Evolutionary conservation across 37 sponge, comb jelly and placozoan species (phyloP), one percentile per base, ranked within the genome.

Genomic region (Hormiphora californensis): DNA sequence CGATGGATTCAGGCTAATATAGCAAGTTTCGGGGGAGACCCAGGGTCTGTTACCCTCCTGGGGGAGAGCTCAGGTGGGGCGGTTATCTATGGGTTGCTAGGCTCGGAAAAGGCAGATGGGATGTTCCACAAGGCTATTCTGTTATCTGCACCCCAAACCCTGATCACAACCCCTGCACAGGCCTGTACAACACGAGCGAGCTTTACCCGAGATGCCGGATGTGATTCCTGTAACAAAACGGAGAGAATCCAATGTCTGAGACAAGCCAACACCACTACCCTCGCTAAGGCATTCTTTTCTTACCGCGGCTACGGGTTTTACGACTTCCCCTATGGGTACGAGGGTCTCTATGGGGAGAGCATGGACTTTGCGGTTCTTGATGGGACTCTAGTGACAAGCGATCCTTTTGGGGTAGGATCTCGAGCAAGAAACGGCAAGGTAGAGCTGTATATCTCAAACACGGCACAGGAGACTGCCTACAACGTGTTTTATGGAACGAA

Each of bases 31-130:
- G 94, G 92, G 23, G 94, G 94, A 21, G 53, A 94, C 86, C 92
- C 91, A 0, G 21, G 34, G 35, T 39, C 85, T 17, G 91, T 94
- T 25, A 94, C 92, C 22, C 19, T 92, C 12, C 90, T 90, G 86
- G 94, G 94, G 54, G 92, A 94, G 85, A 94, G 94, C 91, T 92
- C 94, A 54, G 94, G 94, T 0, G 94, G 90, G 31, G 81, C 90
- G 0, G 89, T 92, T 28, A 88, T 81, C 7, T 90, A 88, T 15
- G 59, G 90, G 34, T 91, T 91, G 87, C 90, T 94, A 88, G 62
- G 85, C 0, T 89, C 87, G 32, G 86, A 87, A 7, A 73, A 54
- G 25, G 91, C 91, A 61, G 88, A 86, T 32, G 94, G 94, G 0
- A 89, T 94, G 39, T 94, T 94, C 55, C 89, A 91, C 55, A 87